Base-by-base conservation (phyloP, 2,113 vertebrate species). In the Rhinogobius similis region DNA sequence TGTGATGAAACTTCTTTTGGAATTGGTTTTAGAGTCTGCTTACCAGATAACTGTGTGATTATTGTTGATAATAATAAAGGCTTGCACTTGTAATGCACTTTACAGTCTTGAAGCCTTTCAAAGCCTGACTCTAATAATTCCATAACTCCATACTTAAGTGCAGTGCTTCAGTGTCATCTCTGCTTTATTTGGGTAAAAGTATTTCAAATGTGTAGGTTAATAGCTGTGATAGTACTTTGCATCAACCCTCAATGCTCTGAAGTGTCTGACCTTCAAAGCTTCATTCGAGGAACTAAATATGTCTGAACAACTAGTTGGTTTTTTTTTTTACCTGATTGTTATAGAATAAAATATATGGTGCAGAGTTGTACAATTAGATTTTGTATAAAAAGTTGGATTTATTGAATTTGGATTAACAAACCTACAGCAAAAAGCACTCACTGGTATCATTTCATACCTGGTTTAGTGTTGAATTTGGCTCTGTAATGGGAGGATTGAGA, bases 221-320 rank as follows among this genome's bases (percentile, higher is more conserved):
- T 7, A n/a, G 11, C 14, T 61, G 58, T 38, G 16, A 6, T 36
- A 29, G 46, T 50, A 20, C 52, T 32, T 20, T n/a, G 11, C 56
- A 59, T 32, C 29, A 36, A 32, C 41, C 44, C 10, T 74, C 65
- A 44, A 41, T 63, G 44, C 11, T 39, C 27, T 68, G 55, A 55
- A 65, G 52, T 52, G 26, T 52, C 62, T 79, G 73, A 79, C 72
- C 70, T 78, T 85, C 78, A 72, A 58, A 24, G 10, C n/a, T 70
- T n/a, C 23, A 55, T 26, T 26, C 52, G 12, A 50, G 52, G 23
- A 55, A 26, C 23, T 13, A 26, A 53, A 53, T 12, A 21, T 23
- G 21, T 53, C 10, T 53, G 52, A 53, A 14, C 52, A 11, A 10
- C 52, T n/a, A n/a, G n/a, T n/a, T n/a, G n/a, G n/a, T n/a, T n/a